These are phyloP conservation scores for Lordiphosa stackelbergi DNA, from an alignment of 1,140 invertebrate species.

Conservation along the genomic window DNA sequence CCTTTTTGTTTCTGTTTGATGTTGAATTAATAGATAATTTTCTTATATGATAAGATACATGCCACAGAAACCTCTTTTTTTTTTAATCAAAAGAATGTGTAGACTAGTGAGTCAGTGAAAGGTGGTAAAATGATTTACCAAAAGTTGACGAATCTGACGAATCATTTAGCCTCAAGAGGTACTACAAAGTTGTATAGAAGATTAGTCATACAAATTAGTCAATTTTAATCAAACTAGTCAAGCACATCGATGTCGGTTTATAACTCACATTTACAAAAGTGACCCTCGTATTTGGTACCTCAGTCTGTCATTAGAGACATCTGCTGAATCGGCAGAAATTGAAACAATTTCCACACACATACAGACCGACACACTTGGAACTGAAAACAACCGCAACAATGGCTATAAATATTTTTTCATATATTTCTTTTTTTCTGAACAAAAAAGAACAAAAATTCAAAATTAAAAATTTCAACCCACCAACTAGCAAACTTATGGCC, in stretches of 20 bases:
- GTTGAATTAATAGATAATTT: constrained; percentile 45
- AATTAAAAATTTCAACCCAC: constrained; percentile 6
- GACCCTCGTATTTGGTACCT: constrained; percentile 18
- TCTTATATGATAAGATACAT: constrained; percentile 47
- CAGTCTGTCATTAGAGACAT: constrained; percentile 59
- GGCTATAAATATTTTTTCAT: constrained; percentile 67
- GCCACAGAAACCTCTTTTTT: constrained; percentile 4
- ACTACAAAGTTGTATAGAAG: no score
- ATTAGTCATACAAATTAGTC: no score
- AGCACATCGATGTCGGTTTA: no score
- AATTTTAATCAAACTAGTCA: no score
- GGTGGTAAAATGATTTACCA: no score
- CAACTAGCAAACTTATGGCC: constrained; percentile 59
- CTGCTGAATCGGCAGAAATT: constrained; percentile 52
- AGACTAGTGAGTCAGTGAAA: constrained; percentile 25
- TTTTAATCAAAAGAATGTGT: constrained; percentile 13
- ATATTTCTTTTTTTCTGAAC: constrained; percentile 39
- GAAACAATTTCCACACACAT: constrained; percentile 59
- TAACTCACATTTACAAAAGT: no score
- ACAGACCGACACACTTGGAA: constrained; percentile 36
- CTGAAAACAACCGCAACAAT: constrained; percentile 64
- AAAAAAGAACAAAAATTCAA: constrained; percentile 11
- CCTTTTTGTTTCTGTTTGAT: constrained; percentile 1
- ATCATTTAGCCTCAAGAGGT: no score
- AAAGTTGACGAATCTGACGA: no score